These are phyloP conservation scores for Montipora capitata DNA, from an alignment of 92 coral and sea anemone genomes.

Conservation along the genomic window DNA sequence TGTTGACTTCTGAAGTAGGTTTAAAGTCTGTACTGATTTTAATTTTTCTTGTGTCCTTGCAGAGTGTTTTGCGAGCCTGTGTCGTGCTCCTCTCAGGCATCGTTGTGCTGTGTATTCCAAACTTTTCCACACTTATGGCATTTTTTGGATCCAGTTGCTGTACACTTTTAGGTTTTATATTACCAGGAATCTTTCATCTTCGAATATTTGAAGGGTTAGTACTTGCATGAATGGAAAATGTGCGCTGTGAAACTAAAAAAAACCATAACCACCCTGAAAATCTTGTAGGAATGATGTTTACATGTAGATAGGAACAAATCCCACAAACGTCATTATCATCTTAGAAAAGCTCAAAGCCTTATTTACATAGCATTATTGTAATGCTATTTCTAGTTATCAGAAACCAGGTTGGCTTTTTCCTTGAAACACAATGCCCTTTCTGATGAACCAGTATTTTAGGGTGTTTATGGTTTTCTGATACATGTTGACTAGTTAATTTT, in stretches of 20 bases:
- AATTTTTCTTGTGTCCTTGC: constrained; percentile 17
- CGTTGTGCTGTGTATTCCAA: constrained; percentile 89
- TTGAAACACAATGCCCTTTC: too few species aligned
- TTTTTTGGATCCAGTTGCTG: constrained; percentile 97
- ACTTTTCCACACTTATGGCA: constrained; percentile 97
- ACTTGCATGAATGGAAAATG: not conserved
- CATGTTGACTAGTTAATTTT: too few species aligned
- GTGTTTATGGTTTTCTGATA: too few species aligned
- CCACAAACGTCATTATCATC: too few species aligned
- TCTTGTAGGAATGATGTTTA: not conserved
- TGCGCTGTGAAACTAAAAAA: not conserved
- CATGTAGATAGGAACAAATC: too few species aligned
- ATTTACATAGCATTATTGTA: too few species aligned
- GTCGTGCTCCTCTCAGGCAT: constrained; percentile 85
- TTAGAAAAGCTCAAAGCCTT: too few species aligned
- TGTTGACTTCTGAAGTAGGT: not conserved
- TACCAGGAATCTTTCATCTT: constrained; percentile 95
- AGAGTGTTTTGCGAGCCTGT: constrained; percentile 87
- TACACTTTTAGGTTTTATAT: constrained; percentile 86
- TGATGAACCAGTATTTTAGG: too few species aligned
- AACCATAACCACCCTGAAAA: not conserved
- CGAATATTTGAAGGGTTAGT: constrained; percentile 94
- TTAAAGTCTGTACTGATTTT: not conserved
- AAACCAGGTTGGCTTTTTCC: too few species aligned
- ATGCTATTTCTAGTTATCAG: too few species aligned